phyloP scores from a whole-genome alignment of 2,888 invertebrate species.

The Coleophora flavipennella region DNA sequence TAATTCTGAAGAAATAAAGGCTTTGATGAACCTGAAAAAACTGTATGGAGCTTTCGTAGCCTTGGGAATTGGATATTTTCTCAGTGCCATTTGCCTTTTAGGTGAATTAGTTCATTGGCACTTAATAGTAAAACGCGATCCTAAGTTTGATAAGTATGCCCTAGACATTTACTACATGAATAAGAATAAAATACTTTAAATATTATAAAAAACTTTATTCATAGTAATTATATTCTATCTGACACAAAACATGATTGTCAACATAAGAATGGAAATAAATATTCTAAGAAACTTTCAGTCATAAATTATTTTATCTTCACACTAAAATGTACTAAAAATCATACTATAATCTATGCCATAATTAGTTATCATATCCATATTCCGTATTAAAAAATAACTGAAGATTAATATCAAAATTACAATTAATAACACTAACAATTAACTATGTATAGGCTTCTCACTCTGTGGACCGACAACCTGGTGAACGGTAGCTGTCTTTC shows the following conservation, averaged over 20 bases:
- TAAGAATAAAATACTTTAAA: constrained; percentile 47
- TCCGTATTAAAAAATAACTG: too few relatives aligned
- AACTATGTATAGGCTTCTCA: too few relatives aligned
- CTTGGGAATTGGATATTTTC: constrained; percentile 77
- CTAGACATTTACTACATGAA: constrained; percentile 66
- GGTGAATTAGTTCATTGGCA: constrained; percentile 80
- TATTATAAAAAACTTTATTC: constrained; percentile 7
- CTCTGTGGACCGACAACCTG: too few relatives aligned
- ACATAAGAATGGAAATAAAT: constrained; percentile 27
- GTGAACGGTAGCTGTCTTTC: too few relatives aligned
- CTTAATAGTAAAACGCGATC: constrained; percentile 75
- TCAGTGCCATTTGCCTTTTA: constrained; percentile 71
- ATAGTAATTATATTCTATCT: constrained; percentile 7
- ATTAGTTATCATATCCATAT: too few relatives aligned
- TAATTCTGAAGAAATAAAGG: constrained; percentile 77
- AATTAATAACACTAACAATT: too few relatives aligned
- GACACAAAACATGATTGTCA: constrained; percentile 22
- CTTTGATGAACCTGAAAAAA: constrained; percentile 83
- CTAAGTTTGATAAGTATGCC: constrained; percentile 80
- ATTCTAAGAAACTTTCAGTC: constrained; percentile 27
- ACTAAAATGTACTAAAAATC: too few relatives aligned
- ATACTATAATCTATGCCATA: too few relatives aligned
- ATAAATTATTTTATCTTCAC: too few relatives aligned
- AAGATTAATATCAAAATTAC: too few relatives aligned
- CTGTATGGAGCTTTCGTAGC: constrained; percentile 84